Evolutionary conservation across 2,797 vertebrate species (phyloP), one percentile per base, ranked within the genome.

Genomic region (Todus mexicanus): DNA sequence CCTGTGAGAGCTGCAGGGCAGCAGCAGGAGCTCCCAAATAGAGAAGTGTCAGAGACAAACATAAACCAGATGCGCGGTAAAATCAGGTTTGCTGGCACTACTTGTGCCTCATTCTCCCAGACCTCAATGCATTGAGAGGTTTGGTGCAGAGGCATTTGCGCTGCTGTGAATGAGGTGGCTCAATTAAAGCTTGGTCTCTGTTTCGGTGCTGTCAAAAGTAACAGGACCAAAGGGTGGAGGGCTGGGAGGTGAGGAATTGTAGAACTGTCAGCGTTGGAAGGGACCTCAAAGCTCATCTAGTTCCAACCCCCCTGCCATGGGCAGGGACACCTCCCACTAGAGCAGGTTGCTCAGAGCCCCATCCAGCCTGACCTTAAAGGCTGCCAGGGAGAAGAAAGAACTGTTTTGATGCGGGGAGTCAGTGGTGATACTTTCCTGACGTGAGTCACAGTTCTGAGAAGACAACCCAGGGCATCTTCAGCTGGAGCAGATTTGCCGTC

Each of bases 211-310:
- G 4, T 65, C 27, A 63, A n/a, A 90, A 7, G 51, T n/a, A 56
- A 8, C 18, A 38, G 25, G 38, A 71, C 16, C 25, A 38, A 51
- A 57, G 29, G 10, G 4, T 25, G 18, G 7, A 38, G 15, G 31
- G 2, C 26, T 56, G 3, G 10, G 9, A 7, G 2, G 2, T 1
- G 3, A 6, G 5, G 6, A n/a, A n/a, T n/a, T n/a, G n/a, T n/a
- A n/a, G n/a, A n/a, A n/a, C n/a, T n/a, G n/a, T n/a, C n/a, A n/a
- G n/a, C n/a, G n/a, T n/a, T n/a, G n/a, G n/a, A n/a, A n/a, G n/a
- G n/a, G n/a, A n/a, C n/a, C n/a, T n/a, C n/a, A n/a, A n/a, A n/a
- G n/a, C n/a, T n/a, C n/a, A n/a, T n/a, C n/a, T n/a, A n/a, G n/a
- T n/a, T n/a, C n/a, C n/a, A n/a, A n/a, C n/a, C n/a, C n/a, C n/a